phyloP scores from a whole-genome alignment of 1,140 invertebrate genomes.

The Steinernema feltiae region DNA sequence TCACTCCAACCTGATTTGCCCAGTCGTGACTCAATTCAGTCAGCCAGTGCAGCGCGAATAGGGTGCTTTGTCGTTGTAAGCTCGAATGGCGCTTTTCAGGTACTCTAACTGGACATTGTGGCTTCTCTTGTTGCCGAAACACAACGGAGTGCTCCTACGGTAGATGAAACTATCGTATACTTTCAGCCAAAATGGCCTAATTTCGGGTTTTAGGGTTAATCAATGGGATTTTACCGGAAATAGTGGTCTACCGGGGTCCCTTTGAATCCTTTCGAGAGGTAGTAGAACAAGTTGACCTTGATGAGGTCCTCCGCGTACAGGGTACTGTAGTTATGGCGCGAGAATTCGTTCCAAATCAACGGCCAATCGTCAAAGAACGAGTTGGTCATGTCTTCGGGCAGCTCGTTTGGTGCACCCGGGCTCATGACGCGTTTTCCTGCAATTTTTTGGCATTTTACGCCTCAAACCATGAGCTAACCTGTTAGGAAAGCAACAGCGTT shows the following conservation, averaged over 20 bases:
- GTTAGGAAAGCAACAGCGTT: slow-evolving; percentile 49
- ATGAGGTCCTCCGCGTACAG: slow-evolving; percentile 52
- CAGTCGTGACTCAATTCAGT: slow-evolving; percentile 55
- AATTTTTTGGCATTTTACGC: not conserved
- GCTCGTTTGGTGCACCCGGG: slow-evolving; percentile 19
- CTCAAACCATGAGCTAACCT: slow-evolving; percentile 30
- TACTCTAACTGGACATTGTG: slow-evolving; percentile 45
- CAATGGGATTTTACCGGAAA: slow-evolving; percentile 32
- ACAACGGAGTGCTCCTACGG: slow-evolving; percentile 45
- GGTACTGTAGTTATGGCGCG: slow-evolving; percentile 59
- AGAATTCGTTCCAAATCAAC: slow-evolving; percentile 73
- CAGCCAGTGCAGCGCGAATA: slow-evolving; percentile 54
- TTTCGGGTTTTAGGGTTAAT: slow-evolving; percentile 15
- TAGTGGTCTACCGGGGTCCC: slow-evolving; percentile 42
- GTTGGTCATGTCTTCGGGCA: slow-evolving; percentile 58
- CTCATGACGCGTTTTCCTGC: not conserved
- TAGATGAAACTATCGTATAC: slow-evolving; percentile 44
- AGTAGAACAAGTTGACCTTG: slow-evolving; percentile 51
- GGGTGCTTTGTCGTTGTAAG: slow-evolving; percentile 45
- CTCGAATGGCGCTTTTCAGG: slow-evolving; percentile 43
- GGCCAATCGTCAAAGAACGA: slow-evolving; percentile 68
- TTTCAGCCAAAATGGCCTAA: slow-evolving; percentile 46
- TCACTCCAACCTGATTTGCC: slow-evolving; percentile 46
- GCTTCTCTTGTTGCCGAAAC: slow-evolving; percentile 45
- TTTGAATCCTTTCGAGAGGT: slow-evolving; percentile 43